Evolutionary conservation across 2,113 vertebrate genomes (phyloP), one percentile per base, ranked within the genome.

Genomic region (Baryphthengus martii): DNA sequence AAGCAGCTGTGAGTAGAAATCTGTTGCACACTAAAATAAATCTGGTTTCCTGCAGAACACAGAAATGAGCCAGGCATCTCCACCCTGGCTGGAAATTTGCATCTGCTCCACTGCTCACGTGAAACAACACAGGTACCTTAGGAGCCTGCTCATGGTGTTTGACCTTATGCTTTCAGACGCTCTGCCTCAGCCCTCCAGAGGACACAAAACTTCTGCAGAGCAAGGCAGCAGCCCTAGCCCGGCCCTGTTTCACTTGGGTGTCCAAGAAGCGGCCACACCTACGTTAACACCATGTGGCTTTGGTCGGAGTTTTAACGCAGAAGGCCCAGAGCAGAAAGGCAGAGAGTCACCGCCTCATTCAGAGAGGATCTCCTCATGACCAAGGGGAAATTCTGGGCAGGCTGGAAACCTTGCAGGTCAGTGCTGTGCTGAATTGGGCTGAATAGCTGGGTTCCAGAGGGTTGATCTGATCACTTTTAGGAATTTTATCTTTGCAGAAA

Each of bases 251-350:
- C 55, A 19, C 6, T 5, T 29, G 37, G 28, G 11, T 23, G 42
- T 9, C 18, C 52, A 31, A 73, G 59, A 37, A 63, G 29, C 4
- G 31, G 67, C 35, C 44, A 18, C 39, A 72, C 26, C 65, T 62
- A 9, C 3, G 0, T 4, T 14, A 67, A 31, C 11, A 5, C 20
- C 5, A 2, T 0, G 2, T 13, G 49, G 28, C 26, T 80, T 88
- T 23, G 2, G 33, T 9, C 17, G 17, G 33, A 49, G 9, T 20
- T 44, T 25, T 39, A 39, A 3, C 2, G 3, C 44, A 55, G 25
- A 63, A 72, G 29, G 7, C 10, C 50, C 21, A 3, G 17, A 25
- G 13, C 2, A 16, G 37, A 31, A 61, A 24, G 23, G 52, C 6
- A 40, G 28, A 71, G 55, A 50, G 8, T 16, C 50, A 37, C 20